A percentile compares a stretch with the other conserved stretches of the same genome.
Evolutionary conservation across 2,113 vertebrate genomes (phyloP).

Genomic region (Perca schrenkii): DNA sequence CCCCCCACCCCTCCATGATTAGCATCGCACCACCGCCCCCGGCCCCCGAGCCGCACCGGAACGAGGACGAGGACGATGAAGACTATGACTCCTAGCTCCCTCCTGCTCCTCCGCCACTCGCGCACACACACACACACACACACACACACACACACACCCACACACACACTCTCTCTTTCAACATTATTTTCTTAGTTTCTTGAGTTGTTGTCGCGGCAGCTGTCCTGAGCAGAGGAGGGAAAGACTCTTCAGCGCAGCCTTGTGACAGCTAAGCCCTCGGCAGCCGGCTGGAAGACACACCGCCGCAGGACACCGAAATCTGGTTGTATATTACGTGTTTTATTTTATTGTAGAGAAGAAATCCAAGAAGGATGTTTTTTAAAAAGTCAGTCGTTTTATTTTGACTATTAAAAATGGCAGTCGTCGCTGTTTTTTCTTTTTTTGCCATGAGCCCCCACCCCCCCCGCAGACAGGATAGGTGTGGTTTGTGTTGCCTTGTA

Average conservation of each 20-base stretch:
- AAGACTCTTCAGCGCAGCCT: constrained; percentile 63
- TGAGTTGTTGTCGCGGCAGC: constrained; percentile 65
- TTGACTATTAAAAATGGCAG: constrained; percentile 54
- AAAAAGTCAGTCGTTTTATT: constrained; percentile 66
- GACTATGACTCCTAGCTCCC: constrained; percentile 92
- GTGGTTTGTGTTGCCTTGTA: constrained; percentile 61
- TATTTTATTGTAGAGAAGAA: constrained; percentile 81
- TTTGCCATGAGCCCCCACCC: constrained; percentile 23
- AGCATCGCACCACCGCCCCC: constrained; percentile 70
- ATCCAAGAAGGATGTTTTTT: constrained; percentile 77
- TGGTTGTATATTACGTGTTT: constrained; percentile 80
- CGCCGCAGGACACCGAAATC: constrained; percentile 50
- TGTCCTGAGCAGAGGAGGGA: constrained; percentile 58
- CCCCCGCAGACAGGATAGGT: constrained; percentile 53
- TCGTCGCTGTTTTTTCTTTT: constrained; percentile 33
- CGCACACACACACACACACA: not conserved
- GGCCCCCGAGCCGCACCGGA: constrained; percentile 66
- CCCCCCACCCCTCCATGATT: constrained; percentile 79
- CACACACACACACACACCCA: not conserved
- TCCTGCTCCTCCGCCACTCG: not conserved
- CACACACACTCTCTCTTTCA: constrained; percentile 6
- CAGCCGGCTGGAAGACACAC: constrained; percentile 33
- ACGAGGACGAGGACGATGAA: constrained; percentile 85
- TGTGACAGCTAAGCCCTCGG: constrained; percentile 13
- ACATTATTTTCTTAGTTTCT: constrained; percentile 65